Evolutionary conservation across 2,888 invertebrate genomes (phyloP).

Genomic region (Tachina grossa): DNA sequence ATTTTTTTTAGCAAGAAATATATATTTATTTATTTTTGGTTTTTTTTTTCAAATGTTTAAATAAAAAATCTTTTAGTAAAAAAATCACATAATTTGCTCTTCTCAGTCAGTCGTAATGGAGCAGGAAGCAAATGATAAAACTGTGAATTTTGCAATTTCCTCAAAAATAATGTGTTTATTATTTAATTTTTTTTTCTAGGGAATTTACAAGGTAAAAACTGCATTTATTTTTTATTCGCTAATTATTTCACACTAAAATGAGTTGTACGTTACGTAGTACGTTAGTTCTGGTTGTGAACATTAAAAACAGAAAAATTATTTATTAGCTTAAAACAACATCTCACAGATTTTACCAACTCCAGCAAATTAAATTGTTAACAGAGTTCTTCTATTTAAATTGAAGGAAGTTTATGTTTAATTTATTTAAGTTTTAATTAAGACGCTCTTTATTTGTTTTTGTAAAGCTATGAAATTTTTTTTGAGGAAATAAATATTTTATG

Average conservation of each 20-base stretch:
- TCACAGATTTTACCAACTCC: constrained; percentile 10
- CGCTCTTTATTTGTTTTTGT: too few species aligned
- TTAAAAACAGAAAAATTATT: constrained; percentile 13
- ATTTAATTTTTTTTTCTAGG: background rate
- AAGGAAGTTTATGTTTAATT: background rate
- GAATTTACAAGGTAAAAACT: constrained; percentile 10
- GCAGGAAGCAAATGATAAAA: constrained; percentile 62
- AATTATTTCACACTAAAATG: constrained; percentile 8
- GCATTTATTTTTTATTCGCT: constrained; percentile 34
- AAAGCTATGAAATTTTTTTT: too few species aligned
- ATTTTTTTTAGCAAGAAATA: constrained; percentile 16
- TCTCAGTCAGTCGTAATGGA: constrained; percentile 41
- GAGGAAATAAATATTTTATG: too few species aligned
- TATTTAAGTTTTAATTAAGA: too few species aligned
- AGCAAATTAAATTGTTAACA: constrained; percentile 17
- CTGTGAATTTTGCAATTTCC: constrained; percentile 64
- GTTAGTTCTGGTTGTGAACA: constrained; percentile 49
- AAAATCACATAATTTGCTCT: constrained; percentile 38
- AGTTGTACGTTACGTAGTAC: background rate
- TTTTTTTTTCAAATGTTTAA: constrained; percentile 23
- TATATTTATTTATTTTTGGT: constrained; percentile 34
- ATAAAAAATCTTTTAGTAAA: background rate
- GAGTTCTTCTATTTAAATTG: background rate
- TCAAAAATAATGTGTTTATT: constrained; percentile 32
- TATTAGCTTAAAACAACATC: background rate